Conservation (phyloP, 2,888 invertebrate genomes). For the Drosophila kanekoi region DNA sequence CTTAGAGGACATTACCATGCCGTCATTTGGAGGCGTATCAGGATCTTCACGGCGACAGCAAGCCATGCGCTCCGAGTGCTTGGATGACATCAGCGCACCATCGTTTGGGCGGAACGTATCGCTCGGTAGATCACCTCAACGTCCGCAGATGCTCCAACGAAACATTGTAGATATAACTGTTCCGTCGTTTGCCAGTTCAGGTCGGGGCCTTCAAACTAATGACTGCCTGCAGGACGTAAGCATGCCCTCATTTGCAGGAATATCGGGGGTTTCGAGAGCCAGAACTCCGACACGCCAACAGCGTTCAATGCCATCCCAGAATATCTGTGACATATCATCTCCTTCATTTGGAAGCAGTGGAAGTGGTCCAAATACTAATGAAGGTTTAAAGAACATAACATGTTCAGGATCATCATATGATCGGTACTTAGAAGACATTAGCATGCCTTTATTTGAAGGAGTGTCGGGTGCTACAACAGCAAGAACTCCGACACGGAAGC, state of each 20-base stretch:
- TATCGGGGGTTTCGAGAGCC: constrained; percentile 2
- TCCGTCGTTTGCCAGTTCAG: too few relatives aligned
- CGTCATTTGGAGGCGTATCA: constrained; percentile 16
- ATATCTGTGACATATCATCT: constrained; percentile 2
- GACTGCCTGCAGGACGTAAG: constrained; percentile 17
- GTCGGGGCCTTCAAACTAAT: not conserved
- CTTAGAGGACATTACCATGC: constrained; percentile 28
- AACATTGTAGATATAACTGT: too few relatives aligned
- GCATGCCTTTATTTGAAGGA: constrained; percentile 16
- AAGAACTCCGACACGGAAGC: not conserved
- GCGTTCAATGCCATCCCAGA: not conserved
- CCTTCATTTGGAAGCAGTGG: constrained; percentile 9
- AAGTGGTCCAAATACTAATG: not conserved
- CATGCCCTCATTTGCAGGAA: constrained; percentile 31
- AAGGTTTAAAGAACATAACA: not conserved
- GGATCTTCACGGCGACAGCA: not conserved
- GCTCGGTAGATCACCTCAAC: not conserved
- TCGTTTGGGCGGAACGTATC: constrained; percentile 2
- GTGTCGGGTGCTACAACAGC: not conserved
- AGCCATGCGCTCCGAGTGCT: not conserved
- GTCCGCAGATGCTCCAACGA: not conserved
- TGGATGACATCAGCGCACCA: constrained; percentile 20
- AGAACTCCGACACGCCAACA: not conserved
- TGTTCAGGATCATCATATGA: not conserved
- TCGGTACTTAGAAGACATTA: constrained; percentile 23